These are phyloP conservation scores for Cheilosia vulpina DNA, from an alignment of 2,888 invertebrate species.

Conservation along the genomic window DNA sequence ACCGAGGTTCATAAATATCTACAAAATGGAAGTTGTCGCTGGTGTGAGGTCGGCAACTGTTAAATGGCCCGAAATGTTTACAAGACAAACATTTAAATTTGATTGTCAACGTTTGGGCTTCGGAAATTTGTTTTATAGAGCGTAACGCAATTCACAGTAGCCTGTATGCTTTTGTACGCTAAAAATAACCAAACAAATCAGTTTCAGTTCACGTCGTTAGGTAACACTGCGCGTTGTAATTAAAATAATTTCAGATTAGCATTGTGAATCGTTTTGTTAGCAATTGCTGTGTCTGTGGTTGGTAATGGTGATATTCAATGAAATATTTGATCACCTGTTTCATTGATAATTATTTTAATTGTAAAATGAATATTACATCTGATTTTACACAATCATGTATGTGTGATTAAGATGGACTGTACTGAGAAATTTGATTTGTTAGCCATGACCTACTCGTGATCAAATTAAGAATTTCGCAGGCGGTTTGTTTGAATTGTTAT, in stretches of 20 bases:
- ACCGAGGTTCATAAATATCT: too few relatives aligned
- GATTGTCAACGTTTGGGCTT: too few relatives aligned
- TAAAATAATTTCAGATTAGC: conserved; percentile 9
- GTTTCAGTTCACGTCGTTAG: too few relatives aligned
- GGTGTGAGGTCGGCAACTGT: too few relatives aligned
- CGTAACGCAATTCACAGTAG: too few relatives aligned
- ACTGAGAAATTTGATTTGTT: conserved; percentile 1
- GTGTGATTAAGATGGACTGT: not conserved
- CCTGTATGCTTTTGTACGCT: too few relatives aligned
- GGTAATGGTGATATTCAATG: not conserved
- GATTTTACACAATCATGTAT: conserved; percentile 1
- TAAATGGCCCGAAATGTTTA: too few relatives aligned
- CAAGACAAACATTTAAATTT: too few relatives aligned
- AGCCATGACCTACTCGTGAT: conserved; percentile 14
- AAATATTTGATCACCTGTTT: conserved; percentile 18
- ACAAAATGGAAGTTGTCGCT: too few relatives aligned
- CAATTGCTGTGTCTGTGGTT: not conserved
- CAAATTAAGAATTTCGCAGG: too few relatives aligned
- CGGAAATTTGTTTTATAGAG: too few relatives aligned
- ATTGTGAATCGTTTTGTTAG: conserved; percentile 30
- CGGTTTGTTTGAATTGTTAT: not conserved
- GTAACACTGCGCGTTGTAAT: not conserved
- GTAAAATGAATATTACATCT: conserved; percentile 16
- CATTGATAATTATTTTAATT: conserved; percentile 24
- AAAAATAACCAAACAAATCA: too few relatives aligned